These are phyloP conservation scores for Temnothorax nylanderi DNA, from an alignment of 1,140 invertebrate genomes.

Conservation along the genomic window DNA sequence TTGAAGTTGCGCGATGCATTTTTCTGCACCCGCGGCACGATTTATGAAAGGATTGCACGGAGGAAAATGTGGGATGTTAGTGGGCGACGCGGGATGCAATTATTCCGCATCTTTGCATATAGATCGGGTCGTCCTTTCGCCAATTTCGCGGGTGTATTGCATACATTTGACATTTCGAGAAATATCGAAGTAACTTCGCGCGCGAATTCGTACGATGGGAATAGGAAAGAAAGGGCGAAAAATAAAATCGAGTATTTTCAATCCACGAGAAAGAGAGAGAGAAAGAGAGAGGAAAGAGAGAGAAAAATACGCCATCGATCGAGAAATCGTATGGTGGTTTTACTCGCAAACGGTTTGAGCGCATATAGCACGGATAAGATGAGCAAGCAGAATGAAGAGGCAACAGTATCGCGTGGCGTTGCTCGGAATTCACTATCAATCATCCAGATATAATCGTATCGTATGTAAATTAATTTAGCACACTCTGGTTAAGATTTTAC, in stretches of 20 bases:
- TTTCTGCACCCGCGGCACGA: constrained; percentile 10
- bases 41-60: constrained; percentile 25
- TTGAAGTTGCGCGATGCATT: constrained; percentile 31
- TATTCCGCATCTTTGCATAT: constrained; percentile 6
- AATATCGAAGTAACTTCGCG: background rate
- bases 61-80: background rate
- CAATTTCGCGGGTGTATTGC: background rate
- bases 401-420: background rate
- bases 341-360: constrained; percentile 17
- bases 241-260: constrained; percentile 26
- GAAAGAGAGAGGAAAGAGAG: background rate
- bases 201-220: background rate
- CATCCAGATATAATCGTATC: background rate
- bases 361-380: constrained; percentile 8
- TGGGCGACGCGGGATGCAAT: background rate
- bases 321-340: constrained; percentile 7
- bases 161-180: background rate
- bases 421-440: background rate
- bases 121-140: background rate
- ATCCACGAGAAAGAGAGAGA: background rate
- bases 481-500: constrained; percentile 9
- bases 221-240: background rate
- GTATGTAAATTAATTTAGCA: constrained; percentile 6
- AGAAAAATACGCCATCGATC: background rate
- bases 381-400: background rate